Conservation (phyloP, 2,113 vertebrate genomes). For the Strix uralensis region DNA sequence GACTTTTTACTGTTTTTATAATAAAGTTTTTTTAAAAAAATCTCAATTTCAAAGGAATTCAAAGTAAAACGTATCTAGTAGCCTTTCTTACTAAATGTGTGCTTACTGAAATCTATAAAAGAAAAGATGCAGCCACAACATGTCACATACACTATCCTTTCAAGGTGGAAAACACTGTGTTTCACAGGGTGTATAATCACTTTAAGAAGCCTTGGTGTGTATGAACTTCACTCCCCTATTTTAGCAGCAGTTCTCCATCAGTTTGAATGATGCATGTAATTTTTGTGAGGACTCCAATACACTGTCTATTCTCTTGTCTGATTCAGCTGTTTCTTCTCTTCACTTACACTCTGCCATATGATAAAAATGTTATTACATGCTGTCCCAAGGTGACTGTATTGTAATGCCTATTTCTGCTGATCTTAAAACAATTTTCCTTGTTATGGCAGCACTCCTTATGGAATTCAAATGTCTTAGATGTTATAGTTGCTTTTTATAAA, state of each 20-base stretch:
- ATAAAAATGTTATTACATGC: not conserved
- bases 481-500: not conserved
- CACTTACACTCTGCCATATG: not conserved
- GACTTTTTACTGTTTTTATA: not conserved
- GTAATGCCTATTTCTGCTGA: not conserved
- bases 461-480: not conserved
- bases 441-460: not conserved
- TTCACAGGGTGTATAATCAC: not conserved
- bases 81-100: not conserved
- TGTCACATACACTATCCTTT: not conserved
- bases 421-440: not conserved
- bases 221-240: not conserved
- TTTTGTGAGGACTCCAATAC: not conserved
- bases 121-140: not conserved
- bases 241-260: not conserved
- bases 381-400: not conserved
- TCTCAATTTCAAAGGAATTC: not conserved
- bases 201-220: not conserved
- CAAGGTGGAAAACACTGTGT: not conserved
- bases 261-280: not conserved
- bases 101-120: not conserved
- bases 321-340: not conserved
- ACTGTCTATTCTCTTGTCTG: not conserved
- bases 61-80: not conserved
- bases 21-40: not conserved